Evolutionary conservation across 1,140 invertebrate species (phyloP), one percentile per base, ranked within the genome.

Genomic region (Anadara kagoshimensis): DNA sequence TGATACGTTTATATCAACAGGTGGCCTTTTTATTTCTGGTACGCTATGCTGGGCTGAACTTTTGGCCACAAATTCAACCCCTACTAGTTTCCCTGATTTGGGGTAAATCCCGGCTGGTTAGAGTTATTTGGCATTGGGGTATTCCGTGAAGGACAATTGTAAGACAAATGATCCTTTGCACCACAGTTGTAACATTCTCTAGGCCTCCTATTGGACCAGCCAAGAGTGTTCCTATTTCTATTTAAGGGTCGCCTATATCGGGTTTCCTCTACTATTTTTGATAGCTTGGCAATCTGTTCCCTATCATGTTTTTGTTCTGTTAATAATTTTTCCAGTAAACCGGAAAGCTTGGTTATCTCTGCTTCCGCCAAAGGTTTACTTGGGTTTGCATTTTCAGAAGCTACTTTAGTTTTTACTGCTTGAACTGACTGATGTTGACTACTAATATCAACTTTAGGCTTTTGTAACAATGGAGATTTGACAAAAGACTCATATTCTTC

Each of bases 401-500:
- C 24, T n/a, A 8, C 22, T 43, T 61, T 20, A 11, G 5, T 4
- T 10, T 45, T 20, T 44, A 45, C 22, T 45, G 3, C 45, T 43
- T 45, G 8, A 22, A 12, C 10, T 20, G 4, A 61, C 20, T 7
- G 58, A 18, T 61, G n/a, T 44, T 18, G 45, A 10, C 16, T 18
- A 22, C 43, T 22, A 61, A 7, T 36, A 5, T 59, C 29, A 59
- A 41, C 10, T 22, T 22, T 44, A 1, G 58, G 58, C n/a, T 44
- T 61, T 61, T 2, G 41, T 4, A 44, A 4, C 1, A 45, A 22
- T 22, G 43, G 58, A 3, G 58, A 14, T 29, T 45, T 61, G 7
- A 43, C 22, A 22, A 45, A 61, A 7, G 71, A 56, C 47, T 73
- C 70, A 36, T 49, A 73, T 26, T 73, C 63, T 11, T 44, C 36